A percentile compares a stretch with the other conserved stretches of the same genome.
Conservation (phyloP, 2,888 invertebrate species). For the Heliconius ismenius region DNA sequence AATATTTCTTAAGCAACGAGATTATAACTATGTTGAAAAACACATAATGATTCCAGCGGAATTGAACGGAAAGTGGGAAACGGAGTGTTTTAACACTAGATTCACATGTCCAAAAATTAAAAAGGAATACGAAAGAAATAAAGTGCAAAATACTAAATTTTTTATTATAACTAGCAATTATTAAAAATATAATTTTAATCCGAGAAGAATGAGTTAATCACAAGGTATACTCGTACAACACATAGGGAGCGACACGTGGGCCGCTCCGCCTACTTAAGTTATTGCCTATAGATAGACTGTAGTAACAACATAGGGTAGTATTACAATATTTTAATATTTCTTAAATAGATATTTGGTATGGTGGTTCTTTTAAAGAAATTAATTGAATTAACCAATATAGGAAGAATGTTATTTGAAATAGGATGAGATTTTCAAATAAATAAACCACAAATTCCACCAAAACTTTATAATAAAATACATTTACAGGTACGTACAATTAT, state of each 20-base stretch:
- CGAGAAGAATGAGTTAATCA: conserved; percentile 60
- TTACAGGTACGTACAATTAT: no score
- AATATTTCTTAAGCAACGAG: no score
- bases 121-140: no score
- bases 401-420: not conserved
- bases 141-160: not conserved
- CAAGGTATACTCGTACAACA: conserved; percentile 57
- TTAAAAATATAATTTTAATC: conserved; percentile 12
- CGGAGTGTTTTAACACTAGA: no score
- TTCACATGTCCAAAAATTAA: no score
- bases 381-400: not conserved
- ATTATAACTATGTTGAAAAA: no score
- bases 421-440: not conserved
- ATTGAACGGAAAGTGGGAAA: no score
- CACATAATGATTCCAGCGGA: no score
- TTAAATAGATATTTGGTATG: not conserved
- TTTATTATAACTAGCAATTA: not conserved
- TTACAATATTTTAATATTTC: not conserved
- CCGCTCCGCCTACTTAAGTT: conserved; percentile 31
- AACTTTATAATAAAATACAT: no score
- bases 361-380: not conserved
- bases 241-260: conserved; percentile 54
- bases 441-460: no score
- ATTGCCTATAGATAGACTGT: conserved; percentile 18
- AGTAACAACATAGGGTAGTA: not conserved